phyloP scores from a whole-genome alignment of 2,888 invertebrate genomes.

The Harpalus rubripes region DNA sequence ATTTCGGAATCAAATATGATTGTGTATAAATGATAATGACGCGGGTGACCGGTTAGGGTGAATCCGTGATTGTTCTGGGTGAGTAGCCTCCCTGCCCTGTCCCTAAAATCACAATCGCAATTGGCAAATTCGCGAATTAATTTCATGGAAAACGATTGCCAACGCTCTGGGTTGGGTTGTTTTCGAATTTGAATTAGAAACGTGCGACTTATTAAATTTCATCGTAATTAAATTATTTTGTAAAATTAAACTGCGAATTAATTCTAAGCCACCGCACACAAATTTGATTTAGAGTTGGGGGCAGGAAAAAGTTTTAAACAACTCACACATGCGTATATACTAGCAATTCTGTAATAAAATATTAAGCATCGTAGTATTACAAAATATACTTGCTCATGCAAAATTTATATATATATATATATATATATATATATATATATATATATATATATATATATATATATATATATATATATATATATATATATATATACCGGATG shows the following conservation, averaged over 20 bases:
- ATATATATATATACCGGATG: too few species aligned
- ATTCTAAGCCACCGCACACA: conserved; percentile 34
- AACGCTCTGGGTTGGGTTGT: conserved; percentile 17
- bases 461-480: too few species aligned
- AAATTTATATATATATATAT: too few species aligned
- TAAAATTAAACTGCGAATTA: conserved; percentile 63
- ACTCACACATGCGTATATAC: background rate
- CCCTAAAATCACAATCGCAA: background rate
- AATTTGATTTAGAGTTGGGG: conserved; percentile 49
- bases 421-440: too few species aligned
- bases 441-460: too few species aligned
- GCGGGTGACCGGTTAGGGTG: background rate
- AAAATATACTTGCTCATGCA: too few species aligned
- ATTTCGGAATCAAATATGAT: background rate
- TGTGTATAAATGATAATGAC: conserved; percentile 3
- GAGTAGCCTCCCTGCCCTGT: background rate
- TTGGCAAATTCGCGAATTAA: conserved; percentile 23
- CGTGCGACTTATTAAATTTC: conserved; percentile 59
- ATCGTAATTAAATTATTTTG: conserved; percentile 61
- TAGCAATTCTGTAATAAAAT: too few species aligned
- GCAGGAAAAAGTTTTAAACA: background rate
- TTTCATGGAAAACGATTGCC: conserved; percentile 39
- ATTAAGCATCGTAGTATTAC: too few species aligned
- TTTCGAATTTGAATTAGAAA: conserved; percentile 46
- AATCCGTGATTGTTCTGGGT: conserved; percentile 28